Conservation (phyloP, 2,797 vertebrate species). For the Cottoperca gobio region DNA sequence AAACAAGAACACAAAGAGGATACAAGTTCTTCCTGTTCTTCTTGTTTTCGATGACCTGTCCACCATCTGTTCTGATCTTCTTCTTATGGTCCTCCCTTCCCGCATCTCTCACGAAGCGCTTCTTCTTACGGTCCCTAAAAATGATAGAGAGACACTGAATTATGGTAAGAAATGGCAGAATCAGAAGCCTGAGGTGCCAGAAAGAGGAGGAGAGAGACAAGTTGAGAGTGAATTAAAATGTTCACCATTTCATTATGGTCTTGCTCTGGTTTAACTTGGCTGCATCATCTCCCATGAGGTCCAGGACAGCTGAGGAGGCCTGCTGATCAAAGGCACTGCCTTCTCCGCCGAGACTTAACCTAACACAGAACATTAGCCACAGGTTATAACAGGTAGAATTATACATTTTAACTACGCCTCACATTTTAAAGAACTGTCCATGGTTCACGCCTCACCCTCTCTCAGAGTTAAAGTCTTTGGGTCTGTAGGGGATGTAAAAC, state of each 20-base stretch:
- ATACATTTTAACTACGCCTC: not conserved
- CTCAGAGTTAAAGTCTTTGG: slow-evolving; percentile 95
- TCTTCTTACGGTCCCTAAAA: slow-evolving; percentile 94
- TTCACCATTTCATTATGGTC: slow-evolving; percentile 92
- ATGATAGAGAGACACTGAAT: not conserved
- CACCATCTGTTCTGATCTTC: slow-evolving; percentile 91
- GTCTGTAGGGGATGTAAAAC: slow-evolving; percentile 93
- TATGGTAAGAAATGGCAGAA: not conserved
- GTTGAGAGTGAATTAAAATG: not conserved
- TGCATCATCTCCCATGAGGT: slow-evolving; percentile 94
- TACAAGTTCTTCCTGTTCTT: slow-evolving; percentile 95
- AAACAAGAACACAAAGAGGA: slow-evolving; percentile 73
- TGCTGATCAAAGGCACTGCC: slow-evolving; percentile 91
- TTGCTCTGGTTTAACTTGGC: slow-evolving; percentile 86
- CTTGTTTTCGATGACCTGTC: slow-evolving; percentile 88
- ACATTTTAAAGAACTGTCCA: not conserved
- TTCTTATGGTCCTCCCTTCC: slow-evolving; percentile 92
- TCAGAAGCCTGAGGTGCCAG: not conserved
- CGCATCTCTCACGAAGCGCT: slow-evolving; percentile 90
- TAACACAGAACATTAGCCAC: slow-evolving; percentile 52
- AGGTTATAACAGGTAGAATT: not conserved
- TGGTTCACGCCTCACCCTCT: slow-evolving; percentile 84
- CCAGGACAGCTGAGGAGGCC: slow-evolving; percentile 90
- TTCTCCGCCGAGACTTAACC: slow-evolving; percentile 86
- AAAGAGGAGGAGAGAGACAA: not conserved